Base-by-base conservation (phyloP, 35 echinoderm and acorn worm species). In the Acanthaster planci region DNA sequence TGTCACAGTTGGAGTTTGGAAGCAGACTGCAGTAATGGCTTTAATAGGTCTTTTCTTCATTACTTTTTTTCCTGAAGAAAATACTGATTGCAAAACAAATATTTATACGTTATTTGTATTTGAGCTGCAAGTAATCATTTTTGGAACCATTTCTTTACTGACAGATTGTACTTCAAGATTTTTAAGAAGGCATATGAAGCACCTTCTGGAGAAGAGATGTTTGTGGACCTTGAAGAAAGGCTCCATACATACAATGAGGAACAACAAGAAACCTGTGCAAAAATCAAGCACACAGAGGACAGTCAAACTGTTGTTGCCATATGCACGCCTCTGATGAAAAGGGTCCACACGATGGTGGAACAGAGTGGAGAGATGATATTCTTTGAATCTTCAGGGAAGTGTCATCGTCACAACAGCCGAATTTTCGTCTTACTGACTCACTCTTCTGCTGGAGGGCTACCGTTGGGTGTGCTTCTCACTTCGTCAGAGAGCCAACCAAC, bases 281-380 rank as follows among this genome's bases (percentile, higher is more conserved):
- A 76, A 54, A 76, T 76, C 17, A 32, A 76, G 23, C 21, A 67
- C 35, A 56, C 72, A 15, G 38, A 38, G 5, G 81, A 90, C 21
- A 39, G 38, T 60, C 30, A 67, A 68, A 60, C 40, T 7, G 51
- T 82, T n/a, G 68, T 85, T 37, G 81, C 89, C 42, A 78, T 92
- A 29, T 92, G 76, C 27, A 81, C 90, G 1, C 90, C 90, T 6
- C 16, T 92, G 18, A 92, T 87, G 84, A 87, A 92, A 77, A 55
- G 90, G 40, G 90, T 87, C 10, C 77, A 80, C 31, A 55, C 21
- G 27, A 31, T 52, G 8, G 1, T 86, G 16, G 77, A 55, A 42
- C 80, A 75, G 18, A 84, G 87, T 77, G 80, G 39, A 21, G 79
- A 90, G 47, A 38, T 88, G 78, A 22, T 88, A 1, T 88, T 88